Conservation (phyloP, 2,888 invertebrate genomes). For the Acheta domesticus region DNA sequence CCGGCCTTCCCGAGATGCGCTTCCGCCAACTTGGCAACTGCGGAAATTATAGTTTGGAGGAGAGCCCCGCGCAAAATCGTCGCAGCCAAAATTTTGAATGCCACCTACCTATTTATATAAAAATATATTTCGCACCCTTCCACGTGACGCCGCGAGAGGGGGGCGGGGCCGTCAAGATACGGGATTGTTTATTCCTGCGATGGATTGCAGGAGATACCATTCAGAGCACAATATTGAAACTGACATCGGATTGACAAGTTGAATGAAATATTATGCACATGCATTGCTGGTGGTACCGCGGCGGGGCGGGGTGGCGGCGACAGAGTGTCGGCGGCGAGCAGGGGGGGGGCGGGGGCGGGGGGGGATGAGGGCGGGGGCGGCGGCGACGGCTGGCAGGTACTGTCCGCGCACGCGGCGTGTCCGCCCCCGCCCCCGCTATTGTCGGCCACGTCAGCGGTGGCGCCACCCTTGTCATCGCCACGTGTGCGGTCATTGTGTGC, state of each 20-base stretch:
- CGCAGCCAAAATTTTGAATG: too few species aligned
- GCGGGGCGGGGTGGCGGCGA: neutral
- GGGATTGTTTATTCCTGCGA: constrained; percentile 18
- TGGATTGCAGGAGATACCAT: constrained; percentile 10
- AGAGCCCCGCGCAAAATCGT: neutral
- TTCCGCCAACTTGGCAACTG: constrained; percentile 1
- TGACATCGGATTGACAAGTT: constrained; percentile 10
- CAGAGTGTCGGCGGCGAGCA: neutral
- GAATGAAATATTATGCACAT: constrained; percentile 18
- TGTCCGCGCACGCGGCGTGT: neutral
- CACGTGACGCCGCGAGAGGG: neutral
- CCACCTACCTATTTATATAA: neutral
- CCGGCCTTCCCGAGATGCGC: neutral
- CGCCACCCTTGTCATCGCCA: constrained; percentile 18
- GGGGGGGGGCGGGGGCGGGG: too few species aligned
- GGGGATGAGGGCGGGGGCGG: too few species aligned
- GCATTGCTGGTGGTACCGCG: neutral
- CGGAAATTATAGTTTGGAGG: constrained; percentile 9
- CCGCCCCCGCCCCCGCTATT: neutral
- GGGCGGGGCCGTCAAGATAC: neutral
- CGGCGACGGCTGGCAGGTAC: neutral
- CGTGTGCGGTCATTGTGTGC: neutral
- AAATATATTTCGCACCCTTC: neutral
- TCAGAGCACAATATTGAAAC: neutral
- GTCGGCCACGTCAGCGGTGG: neutral